Conservation (phyloP, 2,113 vertebrate genomes). For the Haplochromis burtoni region DNA sequence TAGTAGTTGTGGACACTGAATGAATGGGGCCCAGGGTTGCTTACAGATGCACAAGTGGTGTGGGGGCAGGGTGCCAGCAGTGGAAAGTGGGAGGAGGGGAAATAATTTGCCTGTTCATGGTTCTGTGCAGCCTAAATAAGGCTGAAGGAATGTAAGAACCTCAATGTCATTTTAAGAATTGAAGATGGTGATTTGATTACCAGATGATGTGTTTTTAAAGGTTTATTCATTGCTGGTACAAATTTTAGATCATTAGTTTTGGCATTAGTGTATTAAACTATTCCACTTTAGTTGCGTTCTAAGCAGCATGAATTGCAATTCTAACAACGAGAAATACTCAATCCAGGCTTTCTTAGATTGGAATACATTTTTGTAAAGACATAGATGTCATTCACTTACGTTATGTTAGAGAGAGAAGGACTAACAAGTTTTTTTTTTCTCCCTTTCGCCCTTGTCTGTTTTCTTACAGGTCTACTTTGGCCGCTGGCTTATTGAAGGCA, state of each 20-base stretch:
- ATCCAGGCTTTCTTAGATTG: not conserved
- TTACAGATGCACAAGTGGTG: not conserved
- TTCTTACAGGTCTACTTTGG: slow-evolving; percentile 81
- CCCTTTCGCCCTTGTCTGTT: not conserved
- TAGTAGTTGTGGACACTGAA: not conserved
- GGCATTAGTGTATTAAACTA: not conserved
- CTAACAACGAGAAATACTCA: not conserved
- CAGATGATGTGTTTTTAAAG: not conserved
- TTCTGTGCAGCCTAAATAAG: not conserved
- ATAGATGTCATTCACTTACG: not conserved
- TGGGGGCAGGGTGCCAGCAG: not conserved
- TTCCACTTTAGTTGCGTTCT: not conserved
- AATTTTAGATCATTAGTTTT: not conserved
- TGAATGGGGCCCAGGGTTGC: not conserved
- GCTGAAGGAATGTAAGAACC: not conserved
- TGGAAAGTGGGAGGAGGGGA: not conserved
- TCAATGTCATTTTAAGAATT: not conserved
- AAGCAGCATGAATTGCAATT: not conserved
- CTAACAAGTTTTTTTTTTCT: not conserved
- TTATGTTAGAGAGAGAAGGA: not conserved
- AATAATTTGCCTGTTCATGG: not conserved
- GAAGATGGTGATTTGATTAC: not conserved
- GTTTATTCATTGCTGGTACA: not conserved
- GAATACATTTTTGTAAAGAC: not conserved
- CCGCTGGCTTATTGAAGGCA: slow-evolving; percentile 88